Percentiles rank a stretch among this genome's conserved stretches.
Conservation (phyloP, 2,797 vertebrate species). For the Pantherophis vulpinus region DNA sequence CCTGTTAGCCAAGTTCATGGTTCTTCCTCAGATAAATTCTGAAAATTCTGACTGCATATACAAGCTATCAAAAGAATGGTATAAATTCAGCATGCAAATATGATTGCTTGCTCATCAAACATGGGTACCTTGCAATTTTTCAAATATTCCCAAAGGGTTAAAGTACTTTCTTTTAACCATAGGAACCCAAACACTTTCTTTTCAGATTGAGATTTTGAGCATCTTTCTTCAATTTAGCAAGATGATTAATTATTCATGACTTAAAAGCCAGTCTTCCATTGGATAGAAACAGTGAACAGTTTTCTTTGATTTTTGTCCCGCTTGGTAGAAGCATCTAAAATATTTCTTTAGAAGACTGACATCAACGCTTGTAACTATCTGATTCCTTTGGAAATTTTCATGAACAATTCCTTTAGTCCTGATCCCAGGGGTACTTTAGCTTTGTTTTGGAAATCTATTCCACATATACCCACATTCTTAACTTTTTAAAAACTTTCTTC, state of each 20-base stretch:
- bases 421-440: background rate
- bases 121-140: background rate
- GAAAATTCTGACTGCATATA: background rate
- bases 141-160: conserved; percentile 33
- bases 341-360: conserved; percentile 1
- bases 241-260: conserved; percentile 23
- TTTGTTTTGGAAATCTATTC: conserved; percentile 16
- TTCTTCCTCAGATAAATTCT: background rate
- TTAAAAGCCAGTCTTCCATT: conserved; percentile 19
- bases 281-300: conserved; percentile 3
- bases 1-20: background rate
- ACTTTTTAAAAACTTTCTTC: background rate
- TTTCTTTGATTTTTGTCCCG: conserved; percentile 14
- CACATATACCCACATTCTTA: background rate
- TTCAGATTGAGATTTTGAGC: conserved; percentile 43
- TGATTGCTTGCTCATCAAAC: background rate
- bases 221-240: conserved; percentile 43
- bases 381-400: background rate
- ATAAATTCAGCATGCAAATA: background rate
- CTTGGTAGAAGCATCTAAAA: conserved; percentile 1
- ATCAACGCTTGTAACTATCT: background rate
- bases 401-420: conserved; percentile 7
- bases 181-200: conserved; percentile 38
- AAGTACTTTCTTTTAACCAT: conserved; percentile 20
- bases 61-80: background rate